Base-by-base conservation (phyloP, 2,888 invertebrate species). In the Nephrocerus scutellatus region DNA sequence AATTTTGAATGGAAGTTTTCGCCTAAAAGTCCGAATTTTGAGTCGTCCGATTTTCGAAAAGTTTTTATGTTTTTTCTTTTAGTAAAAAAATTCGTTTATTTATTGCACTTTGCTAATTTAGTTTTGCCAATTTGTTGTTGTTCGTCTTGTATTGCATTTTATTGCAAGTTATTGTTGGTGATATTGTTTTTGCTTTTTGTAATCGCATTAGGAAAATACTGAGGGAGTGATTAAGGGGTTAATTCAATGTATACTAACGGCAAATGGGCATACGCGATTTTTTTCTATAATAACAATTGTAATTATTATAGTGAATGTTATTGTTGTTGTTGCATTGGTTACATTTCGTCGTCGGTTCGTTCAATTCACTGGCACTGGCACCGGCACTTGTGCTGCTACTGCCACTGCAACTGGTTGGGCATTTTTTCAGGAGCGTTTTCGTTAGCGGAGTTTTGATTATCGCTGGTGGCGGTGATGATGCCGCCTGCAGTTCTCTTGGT, bases 181-280 rank as follows among this genome's bases (percentile, higher is more conserved):
- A 12, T 25, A 20, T 2, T 15, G 14, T 30, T 24, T 9, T 22
- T 26, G 23, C 23, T 7, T 33, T 32, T n/a, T 30, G 18, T 30
- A 18, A n/a, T 30, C 6, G 30, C n/a, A 18, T 13, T 30, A 22
- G 8, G 26, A 32, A 15, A 20, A 23, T n/a, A n/a, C n/a, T n/a
- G n/a, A n/a, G n/a, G n/a, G n/a, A n/a, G n/a, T n/a, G n/a, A n/a
- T n/a, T n/a, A n/a, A n/a, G n/a, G n/a, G n/a, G n/a, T n/a, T n/a
- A n/a, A n/a, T n/a, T n/a, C n/a, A n/a, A n/a, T n/a, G n/a, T n/a
- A 66, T 66, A 66, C 66, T 66, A 66, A 66, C 66, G 63, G 65
- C 66, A 66, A 62, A 62, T 62, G 57, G 66, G 60, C 60, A 66
- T 57, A 60, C 67, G 66, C 55, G 66, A 59, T 54, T 65, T 64